Base-by-base conservation (phyloP, 2,888 invertebrate genomes). In the Charanyca ferruginea region DNA sequence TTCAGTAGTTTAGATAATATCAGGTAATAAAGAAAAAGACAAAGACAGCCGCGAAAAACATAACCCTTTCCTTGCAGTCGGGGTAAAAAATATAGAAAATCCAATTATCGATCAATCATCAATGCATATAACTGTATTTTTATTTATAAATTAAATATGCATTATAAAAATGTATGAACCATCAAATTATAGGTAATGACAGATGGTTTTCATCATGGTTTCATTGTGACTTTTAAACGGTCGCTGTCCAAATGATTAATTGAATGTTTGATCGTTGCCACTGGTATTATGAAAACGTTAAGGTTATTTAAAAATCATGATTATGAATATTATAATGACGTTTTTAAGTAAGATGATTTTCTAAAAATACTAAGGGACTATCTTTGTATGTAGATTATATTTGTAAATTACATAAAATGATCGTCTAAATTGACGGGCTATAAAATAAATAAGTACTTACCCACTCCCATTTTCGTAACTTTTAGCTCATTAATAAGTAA, bases 231-330 rank as follows among this genome's bases (percentile, higher is more conserved):
- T n/a, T 66, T 13, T 20, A 58, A 49, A 57, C 57, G 47, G 20
- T 48, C 57, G n/a, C 47, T 48, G n/a, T 35, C 38, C 18, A 57
- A 66, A 66, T 57, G 52, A 47, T 55, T 44, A 9, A 51, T 66
- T 41, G 8, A 23, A 54, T 58, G 13, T 66, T 74, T 57, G 41
- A 70, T 42, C 25, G 57, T 57, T 44, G 45, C 68, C 75, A 67
- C 51, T 44, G 28, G 51, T 35, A 41, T n/a, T 41, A 41, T 32
- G 16, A 38, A 23, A 74, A 57, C 18, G 22, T 13, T 41, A 23
- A 13, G 38, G 28, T 53, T 48, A 48, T 71, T 71, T 67, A 58
- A 58, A 71, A 74, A 74, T 28, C 68, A 48, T 75, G 68, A 74
- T 42, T 28, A 42, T 66, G 51, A 47, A 66, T 74, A 45, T 47